Base-by-base conservation (phyloP, 2,113 vertebrate genomes). In the Pygoscelis adeliae region DNA sequence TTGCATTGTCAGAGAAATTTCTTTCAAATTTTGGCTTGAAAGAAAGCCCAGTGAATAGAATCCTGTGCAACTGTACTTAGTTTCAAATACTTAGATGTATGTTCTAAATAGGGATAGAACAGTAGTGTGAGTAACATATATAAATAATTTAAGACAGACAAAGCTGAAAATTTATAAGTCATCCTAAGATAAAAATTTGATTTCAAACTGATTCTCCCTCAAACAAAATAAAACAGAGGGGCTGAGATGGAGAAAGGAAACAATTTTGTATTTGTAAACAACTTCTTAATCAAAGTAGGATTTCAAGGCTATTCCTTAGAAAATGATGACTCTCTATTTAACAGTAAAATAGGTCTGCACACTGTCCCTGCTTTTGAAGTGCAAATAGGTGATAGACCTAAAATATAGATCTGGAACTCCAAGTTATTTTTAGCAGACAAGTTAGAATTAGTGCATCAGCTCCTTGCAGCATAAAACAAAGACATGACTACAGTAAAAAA, bases 351-450 rank as follows among this genome's bases (percentile, higher is more conserved):
- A 93, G 70, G 53, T 84, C 94, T 96, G 67, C 46, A 47, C 15
- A n/a, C 67, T 92, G 67, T 77, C 79, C 88, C 89, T 90, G 71
- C 69, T 93, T 97, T 96, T 95, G 94, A 97, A 96, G 61, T 97
- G 90, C 72, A 95, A 97, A 97, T 93, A 77, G 62, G n/a, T n/a
- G 66, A 77, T 86, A 92, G 90, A 96, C 11, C 71, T 65, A 62
- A 93, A 92, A 69, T 21, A 83, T 5, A 88, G 27, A 90, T 69
- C 66, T 93, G 71, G 34, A 97, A 58, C 53, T 65, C 46, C 42
- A 66, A n/a, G 90, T 55, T 94, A 93, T 92, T 96, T 96, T 90
- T 94, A 90, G 82, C 87, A 65, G 82, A 30, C 7, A 25, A 47
- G 29, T 74, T 84, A 66, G 52, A 95, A 90, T 42, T 72, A 61